These are phyloP conservation scores for Liolophura sinensis DNA, from an alignment of 1,140 invertebrate species.

Conservation along the genomic window DNA sequence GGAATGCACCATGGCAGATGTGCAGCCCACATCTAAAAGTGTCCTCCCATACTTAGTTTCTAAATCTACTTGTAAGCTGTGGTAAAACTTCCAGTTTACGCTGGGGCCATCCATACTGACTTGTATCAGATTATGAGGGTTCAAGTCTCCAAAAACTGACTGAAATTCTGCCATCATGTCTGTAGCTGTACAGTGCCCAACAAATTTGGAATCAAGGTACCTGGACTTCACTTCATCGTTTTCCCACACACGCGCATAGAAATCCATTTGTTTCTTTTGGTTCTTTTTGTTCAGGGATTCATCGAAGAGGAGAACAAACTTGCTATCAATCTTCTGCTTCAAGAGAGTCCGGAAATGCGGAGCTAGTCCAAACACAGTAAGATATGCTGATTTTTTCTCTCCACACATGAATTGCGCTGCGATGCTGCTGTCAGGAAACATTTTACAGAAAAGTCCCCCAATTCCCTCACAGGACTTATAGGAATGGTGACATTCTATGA, in stretches of 20 bases:
- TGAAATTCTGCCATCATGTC: slow-evolving; percentile 16
- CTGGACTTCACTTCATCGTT: slow-evolving; percentile 16
- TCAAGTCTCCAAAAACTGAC: slow-evolving; percentile 7
- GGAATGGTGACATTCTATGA: slow-evolving; percentile 5
- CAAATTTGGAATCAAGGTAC: slow-evolving; percentile 24
- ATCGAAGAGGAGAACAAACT: slow-evolving; percentile 23
- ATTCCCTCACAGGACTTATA: slow-evolving; percentile 3
- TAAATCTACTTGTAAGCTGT: slow-evolving; percentile 9
- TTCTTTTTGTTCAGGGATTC: slow-evolving; percentile 23
- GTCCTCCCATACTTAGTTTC: neutral
- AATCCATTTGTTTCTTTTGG: slow-evolving; percentile 34
- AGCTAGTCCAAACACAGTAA: slow-evolving; percentile 25
- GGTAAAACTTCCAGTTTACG: slow-evolving; percentile 26
- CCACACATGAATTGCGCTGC: slow-evolving; percentile 11
- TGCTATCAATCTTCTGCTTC: neutral
- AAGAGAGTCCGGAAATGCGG: slow-evolving; percentile 14
- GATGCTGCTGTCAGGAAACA: too few relatives aligned
- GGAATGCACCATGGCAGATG: slow-evolving; percentile 22
- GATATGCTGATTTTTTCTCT: slow-evolving; percentile 21
- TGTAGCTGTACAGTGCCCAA: too few relatives aligned
- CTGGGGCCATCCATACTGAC: slow-evolving; percentile 34
- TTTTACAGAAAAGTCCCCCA: slow-evolving; percentile 2
- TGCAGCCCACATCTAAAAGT: slow-evolving; percentile 30
- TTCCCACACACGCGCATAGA: slow-evolving; percentile 19
- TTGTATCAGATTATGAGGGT: slow-evolving; percentile 18